Base-by-base conservation (phyloP, 1,140 invertebrate species). In the Theocolax elegans region DNA sequence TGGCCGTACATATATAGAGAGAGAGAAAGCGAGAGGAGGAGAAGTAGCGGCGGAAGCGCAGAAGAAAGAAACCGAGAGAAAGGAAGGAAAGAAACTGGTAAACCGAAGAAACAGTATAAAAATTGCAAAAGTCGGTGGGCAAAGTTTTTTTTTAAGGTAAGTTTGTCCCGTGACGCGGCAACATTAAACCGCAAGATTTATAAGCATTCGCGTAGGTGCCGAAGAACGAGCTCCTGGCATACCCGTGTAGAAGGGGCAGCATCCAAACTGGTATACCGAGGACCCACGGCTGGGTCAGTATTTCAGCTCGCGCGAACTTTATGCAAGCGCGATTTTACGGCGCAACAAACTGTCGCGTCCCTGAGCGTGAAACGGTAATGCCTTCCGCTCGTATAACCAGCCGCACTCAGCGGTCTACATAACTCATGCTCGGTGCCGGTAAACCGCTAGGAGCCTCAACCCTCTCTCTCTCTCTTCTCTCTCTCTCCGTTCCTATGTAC, bases 311-410 rank as follows among this genome's bases (percentile, higher is more conserved):
- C 48, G 67, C 38, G 58, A 72, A 78, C 67, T 80, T 81, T 77
- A 78, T 79, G 77, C 75, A 70, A 74, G 75, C 76, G 58, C 73
- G 75, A 80, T 80, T 80, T 80, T 80, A 81, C 74, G 73, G 75
- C 67, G 74, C 77, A 76, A 76, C 79, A 80, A 82, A 80, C 75
- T 77, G 77, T 79, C 76, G 74, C 78, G 73, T 76, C 62, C 58
- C 71, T 71, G 25, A 74, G 71, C 67, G 72, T 76, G 75, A 78
- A 81, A 81, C 76, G 74, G 73, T 79, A 80, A 81, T 82, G 79
- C 75, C 74, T 81, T 79, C 76, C 77, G 77, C 71, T 79, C 73
- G 72, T 75, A 76, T 72, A 77, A 80, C 75, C 75, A 76, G 70
- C 73, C 68, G 65, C 72, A 72, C 74, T 80, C 74, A 74, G 75